phyloP scores from a whole-genome alignment of 2,797 vertebrate genomes.

The Aulostomus chinensis region DNA sequence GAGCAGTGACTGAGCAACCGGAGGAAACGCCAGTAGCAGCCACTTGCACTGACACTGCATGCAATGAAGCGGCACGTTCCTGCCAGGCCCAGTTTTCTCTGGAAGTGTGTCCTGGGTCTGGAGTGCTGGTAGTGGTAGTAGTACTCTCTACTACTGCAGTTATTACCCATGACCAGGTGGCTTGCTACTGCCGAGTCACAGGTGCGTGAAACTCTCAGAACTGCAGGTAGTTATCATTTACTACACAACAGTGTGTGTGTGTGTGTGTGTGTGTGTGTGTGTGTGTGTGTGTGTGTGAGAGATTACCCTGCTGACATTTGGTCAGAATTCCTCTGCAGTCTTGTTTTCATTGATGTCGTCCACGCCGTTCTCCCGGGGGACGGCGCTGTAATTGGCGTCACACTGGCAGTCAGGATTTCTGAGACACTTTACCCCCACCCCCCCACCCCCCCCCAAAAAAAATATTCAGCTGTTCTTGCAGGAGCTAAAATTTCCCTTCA shows the following conservation, averaged over 20 bases:
- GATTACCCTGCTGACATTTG: conserved; percentile 47
- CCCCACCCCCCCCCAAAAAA: conserved; percentile 24
- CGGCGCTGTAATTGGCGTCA: conserved; percentile 71
- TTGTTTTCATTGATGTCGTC: conserved; percentile 60
- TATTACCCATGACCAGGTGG: too few relatives aligned
- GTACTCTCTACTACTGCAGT: too few relatives aligned
- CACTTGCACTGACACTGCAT: conserved; percentile 55
- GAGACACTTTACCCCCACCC: conserved; percentile 38
- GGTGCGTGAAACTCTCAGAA: too few relatives aligned
- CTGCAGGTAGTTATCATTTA: too few relatives aligned
- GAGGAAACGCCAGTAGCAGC: conserved; percentile 59
- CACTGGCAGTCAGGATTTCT: conserved; percentile 61
- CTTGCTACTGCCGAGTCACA: too few relatives aligned
- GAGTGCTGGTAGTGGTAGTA: too few relatives aligned
- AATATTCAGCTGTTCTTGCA: conserved; percentile 38
- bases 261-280: too few relatives aligned
- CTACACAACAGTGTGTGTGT: too few relatives aligned
- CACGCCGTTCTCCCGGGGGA: conserved; percentile 45
- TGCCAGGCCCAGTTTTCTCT: conserved; percentile 49
- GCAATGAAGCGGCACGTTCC: conserved; percentile 73
- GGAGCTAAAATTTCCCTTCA: conserved; percentile 32
- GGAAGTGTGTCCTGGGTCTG: conserved; percentile 41
- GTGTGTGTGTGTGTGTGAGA: too few relatives aligned
- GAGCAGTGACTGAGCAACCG: conserved; percentile 63
- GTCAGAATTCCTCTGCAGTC: conserved; percentile 50